Evolutionary conservation across 2,113 vertebrate genomes (phyloP), one percentile per base, ranked within the genome.

Genomic region (Perca fluviatilis): DNA sequence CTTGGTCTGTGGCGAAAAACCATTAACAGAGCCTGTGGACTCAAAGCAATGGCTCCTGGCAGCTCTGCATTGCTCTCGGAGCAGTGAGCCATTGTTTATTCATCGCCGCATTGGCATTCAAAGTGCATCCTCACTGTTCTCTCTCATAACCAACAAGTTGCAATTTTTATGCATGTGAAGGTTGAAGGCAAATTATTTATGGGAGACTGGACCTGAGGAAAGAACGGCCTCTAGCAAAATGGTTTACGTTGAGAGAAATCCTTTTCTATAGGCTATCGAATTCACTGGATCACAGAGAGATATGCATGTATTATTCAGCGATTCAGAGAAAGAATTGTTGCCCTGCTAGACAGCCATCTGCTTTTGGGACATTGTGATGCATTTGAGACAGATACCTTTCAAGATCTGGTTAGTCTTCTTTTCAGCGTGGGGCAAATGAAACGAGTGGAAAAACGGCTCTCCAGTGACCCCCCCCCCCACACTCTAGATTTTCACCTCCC

Each of bases 141-240:
- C 85, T 91, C 86, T 93, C 88, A 93, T 95, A 93, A 94, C 89
- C 92, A 94, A 93, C 93, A 93, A 92, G 91, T 93, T 94, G 93
- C 93, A 87, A 92, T 95, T 95, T 94, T 93, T 91, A 93, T 95
- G 93, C 92, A 93, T 88, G 90, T 91, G 94, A 93, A 94, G 92
- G 92, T 86, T 92, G 93, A 91, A 94, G 90, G 88, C 89, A 94
- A 94, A 95, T 95, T 94, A 94, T 95, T 95, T 90, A 94, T 93
- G 89, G 89, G 75, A 91, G 91, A 89, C 82, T 57, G 90, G 91
- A 92, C 91, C 85, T 85, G 78, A 84, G 88, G 80, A 93, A 93
- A 89, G 77, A 75, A 87, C 76, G 30, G 83, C 86, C 87, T 85
- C 74, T 73, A 74, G 88, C 85, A 91, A 91, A 92, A 90, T 88